Base-by-base conservation (phyloP, 2,113 vertebrate species). In the Prochilodus magdalenae region DNA sequence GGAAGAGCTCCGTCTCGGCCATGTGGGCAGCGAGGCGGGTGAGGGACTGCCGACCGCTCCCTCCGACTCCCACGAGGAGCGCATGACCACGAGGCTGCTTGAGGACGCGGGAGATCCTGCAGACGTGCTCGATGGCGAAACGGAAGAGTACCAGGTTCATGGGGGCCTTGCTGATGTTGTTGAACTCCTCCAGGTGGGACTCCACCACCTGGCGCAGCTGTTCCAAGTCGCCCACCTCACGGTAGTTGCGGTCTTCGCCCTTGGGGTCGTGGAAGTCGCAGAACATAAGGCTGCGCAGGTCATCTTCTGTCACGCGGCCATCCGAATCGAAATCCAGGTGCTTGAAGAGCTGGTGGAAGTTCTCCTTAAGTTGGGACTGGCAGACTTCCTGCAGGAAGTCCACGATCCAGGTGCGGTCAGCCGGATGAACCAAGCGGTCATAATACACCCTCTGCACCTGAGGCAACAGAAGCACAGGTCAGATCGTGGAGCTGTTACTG, bases 391-490 rank as follows among this genome's bases (percentile, higher is more conserved):
- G 91, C 67, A 97, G 90, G 80, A 92, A 93, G 73, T 67, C 87
- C 59, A 97, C 89, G 59, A 98, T 94, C 97, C 97, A 98, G 0
- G 89, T 87, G 30, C 90, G 88, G 87, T 97, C 97, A 49, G 90
- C 27, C 62, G 93, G 92, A 18, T 98, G 94, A 79, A 98, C 94
- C 83, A 98, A 92, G 24, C 96, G 95, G 89, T 98, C 97, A 27
- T 96, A 97, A 89, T 96, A 97, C 0, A 98, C 96, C 79, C 97
- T 91, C 75, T 97, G 92, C 53, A 98, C 95, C 97, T 98, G 86
- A 40, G 70, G 49, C 74, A 62, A 77, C 29, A 72, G 2, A 65
- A 36, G 22, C 36, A 16, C 14, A 80, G 29, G 47, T 84, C 10
- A 79, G 29, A 53, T 5, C 13, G 29, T 5, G 14, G 60, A 63